Base-by-base conservation (phyloP, 2,888 invertebrate species). In the Lithophane ornitopus region DNA sequence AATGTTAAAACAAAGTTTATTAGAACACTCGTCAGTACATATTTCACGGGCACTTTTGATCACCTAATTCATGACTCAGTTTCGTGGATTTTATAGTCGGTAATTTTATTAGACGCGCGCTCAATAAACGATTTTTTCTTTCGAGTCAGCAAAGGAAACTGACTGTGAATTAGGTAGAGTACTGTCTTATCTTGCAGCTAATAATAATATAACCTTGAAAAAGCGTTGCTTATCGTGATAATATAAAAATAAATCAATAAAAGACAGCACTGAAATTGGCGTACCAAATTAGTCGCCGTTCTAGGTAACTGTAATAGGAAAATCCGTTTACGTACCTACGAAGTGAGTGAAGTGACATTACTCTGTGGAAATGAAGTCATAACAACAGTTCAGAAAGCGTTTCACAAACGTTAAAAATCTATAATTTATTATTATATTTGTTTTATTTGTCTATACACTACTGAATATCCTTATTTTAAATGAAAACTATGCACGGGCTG, bases 31-130 rank as follows among this genome's bases (percentile, higher is more conserved):
- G n/a, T 44, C 56, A 75, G 14, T 19, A 66, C 44, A 70, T 11
- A 28, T 52, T 44, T 73, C 59, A 74, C 70, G 61, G n/a, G 28
- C 72, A 72, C 71, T 41, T n/a, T n/a, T 74, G 77, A 76, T 70
- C 56, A 76, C 65, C 34, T 54, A 70, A 34, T 63, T 39, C 41
- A 70, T 85, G 74, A 85, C 49, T 82, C 84, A 81, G 70, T 56
- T 71, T 74, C 52, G 34, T 49, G 34, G 44, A 70, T n/a, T 65
- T 12, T n/a, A 22, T 56, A 2, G 39, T 56, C 68, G 44, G 46
- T 71, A 70, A 71, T 75, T 62, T 52, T 69, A 68, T 39, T 76
- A 69, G 34, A 74, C 41, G 26, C 69, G 16, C 56, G 14, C n/a
- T 61, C 22, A 46, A 59, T 28, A 63, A 19, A 62, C 58, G 61